phyloP scores from a whole-genome alignment of 2,888 invertebrate species.

The Diarsia rubi region DNA sequence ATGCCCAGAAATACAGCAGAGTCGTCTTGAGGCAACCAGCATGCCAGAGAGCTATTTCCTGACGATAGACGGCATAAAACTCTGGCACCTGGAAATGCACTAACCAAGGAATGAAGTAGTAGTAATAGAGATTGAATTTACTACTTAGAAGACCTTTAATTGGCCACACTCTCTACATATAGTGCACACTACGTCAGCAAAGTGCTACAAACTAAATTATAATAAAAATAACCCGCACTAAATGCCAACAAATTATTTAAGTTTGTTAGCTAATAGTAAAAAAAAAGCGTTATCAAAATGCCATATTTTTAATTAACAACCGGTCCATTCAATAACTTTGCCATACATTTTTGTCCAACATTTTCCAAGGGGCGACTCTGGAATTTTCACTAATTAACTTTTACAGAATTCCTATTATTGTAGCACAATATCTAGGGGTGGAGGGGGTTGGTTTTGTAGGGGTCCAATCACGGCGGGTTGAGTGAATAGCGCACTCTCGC shows the following conservation, averaged over 20 bases:
- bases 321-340: slow-evolving; percentile 27
- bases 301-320: slow-evolving; percentile 48
- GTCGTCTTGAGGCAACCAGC: no score
- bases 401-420: slow-evolving; percentile 53
- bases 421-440: slow-evolving; percentile 42
- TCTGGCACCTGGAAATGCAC: no score
- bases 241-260: slow-evolving; percentile 34
- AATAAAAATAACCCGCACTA: slow-evolving; percentile 17
- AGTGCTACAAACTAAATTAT: background rate
- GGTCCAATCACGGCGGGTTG: slow-evolving; percentile 38
- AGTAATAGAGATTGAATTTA: background rate
- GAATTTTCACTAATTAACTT: slow-evolving; percentile 58
- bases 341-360: slow-evolving; percentile 43
- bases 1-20: no score
- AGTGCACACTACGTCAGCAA: background rate
- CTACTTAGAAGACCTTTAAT: background rate
- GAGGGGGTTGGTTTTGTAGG: slow-evolving; percentile 41
- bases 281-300: slow-evolving; percentile 34
- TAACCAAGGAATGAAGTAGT: no score
- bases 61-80: no score
- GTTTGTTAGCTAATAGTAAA: slow-evolving; percentile 7
- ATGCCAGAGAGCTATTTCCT: no score
- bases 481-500: slow-evolving; percentile 45
- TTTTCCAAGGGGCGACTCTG: slow-evolving; percentile 23
- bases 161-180: background rate